Evolutionary conservation across 2,888 invertebrate species (phyloP).

Genomic region (Oxyscelio sp.): DNA sequence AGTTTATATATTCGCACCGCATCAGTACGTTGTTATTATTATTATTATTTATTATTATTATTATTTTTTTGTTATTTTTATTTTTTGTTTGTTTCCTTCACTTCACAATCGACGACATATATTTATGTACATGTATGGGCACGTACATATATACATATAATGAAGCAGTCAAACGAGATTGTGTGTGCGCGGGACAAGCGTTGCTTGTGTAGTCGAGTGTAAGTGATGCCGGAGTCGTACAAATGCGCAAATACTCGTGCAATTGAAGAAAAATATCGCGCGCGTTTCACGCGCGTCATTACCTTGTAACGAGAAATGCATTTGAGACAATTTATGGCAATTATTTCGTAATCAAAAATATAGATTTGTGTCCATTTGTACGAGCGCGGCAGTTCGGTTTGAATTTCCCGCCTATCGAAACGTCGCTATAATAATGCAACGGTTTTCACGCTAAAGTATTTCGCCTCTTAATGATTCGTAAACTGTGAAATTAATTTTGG

Average conservation of each 20-base stretch:
- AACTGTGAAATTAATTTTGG: constrained; percentile 5
- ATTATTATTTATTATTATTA: constrained; percentile 72
- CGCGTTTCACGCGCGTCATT: constrained; percentile 19
- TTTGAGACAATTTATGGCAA: constrained; percentile 37
- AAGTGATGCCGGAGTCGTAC: constrained; percentile 28
- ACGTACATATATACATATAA: constrained; percentile 62
- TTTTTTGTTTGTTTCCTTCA: constrained; percentile 59
- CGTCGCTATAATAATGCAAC: constrained; percentile 11
- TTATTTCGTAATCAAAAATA: constrained; percentile 48
- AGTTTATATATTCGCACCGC: constrained; percentile 68
- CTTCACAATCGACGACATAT: constrained; percentile 58
- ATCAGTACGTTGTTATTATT: constrained; percentile 71
- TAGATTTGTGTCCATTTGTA: constrained; percentile 25
- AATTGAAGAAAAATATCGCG: constrained; percentile 32
- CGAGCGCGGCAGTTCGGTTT: background rate
- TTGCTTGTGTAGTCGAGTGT: constrained; percentile 13
- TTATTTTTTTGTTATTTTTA: no score
- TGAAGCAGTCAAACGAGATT: constrained; percentile 27
- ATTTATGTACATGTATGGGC: constrained; percentile 55
- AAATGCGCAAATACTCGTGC: constrained; percentile 27
- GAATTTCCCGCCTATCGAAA: background rate
- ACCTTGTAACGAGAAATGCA: constrained; percentile 36
- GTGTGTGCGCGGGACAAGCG: constrained; percentile 21
- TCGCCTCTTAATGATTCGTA: background rate
- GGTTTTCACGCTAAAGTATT: background rate